phyloP scores from a whole-genome alignment of 2,113 vertebrate species.

The Melanocharis versteri region DNA sequence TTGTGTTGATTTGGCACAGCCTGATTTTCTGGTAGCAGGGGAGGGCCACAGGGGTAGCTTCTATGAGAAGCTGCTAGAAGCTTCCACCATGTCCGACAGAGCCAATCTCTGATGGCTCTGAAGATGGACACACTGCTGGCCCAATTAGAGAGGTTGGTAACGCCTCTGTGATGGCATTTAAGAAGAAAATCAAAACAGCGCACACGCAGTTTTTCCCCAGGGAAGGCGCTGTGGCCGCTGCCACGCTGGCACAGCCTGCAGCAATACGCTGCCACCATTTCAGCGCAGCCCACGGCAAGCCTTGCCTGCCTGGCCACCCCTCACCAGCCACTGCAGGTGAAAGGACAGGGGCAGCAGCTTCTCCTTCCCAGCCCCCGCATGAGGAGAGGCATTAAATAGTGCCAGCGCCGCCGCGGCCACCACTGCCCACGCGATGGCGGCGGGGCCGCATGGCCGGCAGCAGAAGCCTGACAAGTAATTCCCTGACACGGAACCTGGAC shows the following conservation, averaged over 20 bases:
- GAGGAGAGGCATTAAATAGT: neutral
- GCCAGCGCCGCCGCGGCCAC: neutral
- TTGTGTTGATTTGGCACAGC: neutral
- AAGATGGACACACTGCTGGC: neutral
- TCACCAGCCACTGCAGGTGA: no score
- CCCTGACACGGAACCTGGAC: rapidly evolving
- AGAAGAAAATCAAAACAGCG: neutral
- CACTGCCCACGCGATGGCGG: neutral
- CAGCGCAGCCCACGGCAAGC: no score
- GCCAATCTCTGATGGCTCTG: neutral
- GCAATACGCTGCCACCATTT: no score
- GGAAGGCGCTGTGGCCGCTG: neutral
- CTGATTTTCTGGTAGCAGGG: neutral
- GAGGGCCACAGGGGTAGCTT: neutral
- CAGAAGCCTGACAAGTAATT: rapidly evolving
- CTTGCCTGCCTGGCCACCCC: no score
- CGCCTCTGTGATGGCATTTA: neutral
- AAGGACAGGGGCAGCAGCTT: neutral
- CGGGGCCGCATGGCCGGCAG: neutral
- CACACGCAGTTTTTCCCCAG: no score
- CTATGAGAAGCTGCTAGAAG: neutral
- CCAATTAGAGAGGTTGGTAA: neutral
- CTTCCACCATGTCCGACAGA: rapidly evolving
- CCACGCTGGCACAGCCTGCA: no score
- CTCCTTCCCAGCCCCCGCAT: neutral